A percentile compares a stretch with the other conserved stretches of the same genome.
These are phyloP conservation scores for Tridacna gigas DNA, from an alignment of 2,888 invertebrate species.

Conservation along the genomic window DNA sequence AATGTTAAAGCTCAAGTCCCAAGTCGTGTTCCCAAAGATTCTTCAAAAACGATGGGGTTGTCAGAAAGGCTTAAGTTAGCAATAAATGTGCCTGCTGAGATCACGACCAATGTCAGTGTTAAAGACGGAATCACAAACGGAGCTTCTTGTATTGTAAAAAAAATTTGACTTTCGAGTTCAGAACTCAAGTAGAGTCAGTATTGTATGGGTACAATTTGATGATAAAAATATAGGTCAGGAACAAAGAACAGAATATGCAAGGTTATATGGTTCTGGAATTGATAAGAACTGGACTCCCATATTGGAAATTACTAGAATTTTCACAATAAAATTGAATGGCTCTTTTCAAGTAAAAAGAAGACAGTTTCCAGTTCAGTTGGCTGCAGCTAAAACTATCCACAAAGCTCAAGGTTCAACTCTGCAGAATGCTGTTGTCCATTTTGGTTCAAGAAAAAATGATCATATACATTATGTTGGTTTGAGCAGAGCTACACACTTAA, in stretches of 20 bases:
- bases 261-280: slow-evolving; percentile 18
- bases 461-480: slow-evolving; percentile 56
- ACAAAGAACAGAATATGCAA: neutral
- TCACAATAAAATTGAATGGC: slow-evolving; percentile 40
- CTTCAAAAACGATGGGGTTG: slow-evolving; percentile 36
- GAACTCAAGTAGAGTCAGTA: neutral
- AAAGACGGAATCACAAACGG: slow-evolving; percentile 52
- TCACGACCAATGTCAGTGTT: slow-evolving; percentile 37
- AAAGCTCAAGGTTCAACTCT: slow-evolving; percentile 51
- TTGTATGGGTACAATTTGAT: slow-evolving; percentile 9
- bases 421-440: slow-evolving; percentile 40
- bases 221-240: neutral
- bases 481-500: slow-evolving; percentile 40
- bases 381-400: slow-evolving; percentile 45
- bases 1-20: slow-evolving; percentile 29
- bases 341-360: slow-evolving; percentile 26
- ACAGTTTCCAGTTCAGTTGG: slow-evolving; percentile 45
- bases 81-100: slow-evolving; percentile 26
- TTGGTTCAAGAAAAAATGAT: slow-evolving; percentile 9
- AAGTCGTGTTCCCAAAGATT: slow-evolving; percentile 28
- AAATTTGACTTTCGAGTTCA: slow-evolving; percentile 6
- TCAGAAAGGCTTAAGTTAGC: slow-evolving; percentile 5
- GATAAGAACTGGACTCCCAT: slow-evolving; percentile 36
- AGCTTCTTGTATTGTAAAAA: slow-evolving; percentile 21
- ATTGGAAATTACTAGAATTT: slow-evolving; percentile 27